Conservation (phyloP, 2,113 vertebrate genomes). For the Cinclus cinclus region DNA sequence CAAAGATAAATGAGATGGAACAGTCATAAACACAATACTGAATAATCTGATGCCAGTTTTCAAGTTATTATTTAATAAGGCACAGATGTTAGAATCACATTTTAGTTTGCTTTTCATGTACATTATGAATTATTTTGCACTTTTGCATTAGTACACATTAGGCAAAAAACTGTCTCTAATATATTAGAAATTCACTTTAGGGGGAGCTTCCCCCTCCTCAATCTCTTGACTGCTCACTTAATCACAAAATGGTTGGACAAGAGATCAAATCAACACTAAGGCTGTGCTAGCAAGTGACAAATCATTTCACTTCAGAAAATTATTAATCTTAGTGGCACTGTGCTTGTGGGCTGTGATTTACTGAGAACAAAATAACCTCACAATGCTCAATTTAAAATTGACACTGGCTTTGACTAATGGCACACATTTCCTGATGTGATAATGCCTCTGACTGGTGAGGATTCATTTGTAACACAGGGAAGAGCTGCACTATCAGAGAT, state of each 20-base stretch:
- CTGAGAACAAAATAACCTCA: slow-evolving; percentile 56
- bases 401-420: slow-evolving; percentile 18
- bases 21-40: background rate
- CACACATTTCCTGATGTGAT: slow-evolving; percentile 43
- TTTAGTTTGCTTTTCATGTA: background rate
- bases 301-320: slow-evolving; percentile 53
- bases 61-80: background rate
- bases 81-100: background rate
- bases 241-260: slow-evolving; percentile 32
- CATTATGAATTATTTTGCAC: background rate
- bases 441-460: background rate
- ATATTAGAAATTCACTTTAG: background rate
- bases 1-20: background rate
- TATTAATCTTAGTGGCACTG: slow-evolving; percentile 63
- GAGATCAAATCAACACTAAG: slow-evolving; percentile 43
- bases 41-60: background rate
- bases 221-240: slow-evolving; percentile 36
- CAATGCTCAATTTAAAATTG: slow-evolving; percentile 53
- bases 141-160: slow-evolving; percentile 7
- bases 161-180: background rate
- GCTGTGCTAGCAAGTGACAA: slow-evolving; percentile 61
- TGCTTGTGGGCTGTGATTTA: slow-evolving; percentile 53
- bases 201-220: slow-evolving; percentile 6
- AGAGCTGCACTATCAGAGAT: background rate
- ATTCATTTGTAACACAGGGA: background rate